Conservation (phyloP, 2,888 invertebrate species). For the Campaea margaritaria region DNA sequence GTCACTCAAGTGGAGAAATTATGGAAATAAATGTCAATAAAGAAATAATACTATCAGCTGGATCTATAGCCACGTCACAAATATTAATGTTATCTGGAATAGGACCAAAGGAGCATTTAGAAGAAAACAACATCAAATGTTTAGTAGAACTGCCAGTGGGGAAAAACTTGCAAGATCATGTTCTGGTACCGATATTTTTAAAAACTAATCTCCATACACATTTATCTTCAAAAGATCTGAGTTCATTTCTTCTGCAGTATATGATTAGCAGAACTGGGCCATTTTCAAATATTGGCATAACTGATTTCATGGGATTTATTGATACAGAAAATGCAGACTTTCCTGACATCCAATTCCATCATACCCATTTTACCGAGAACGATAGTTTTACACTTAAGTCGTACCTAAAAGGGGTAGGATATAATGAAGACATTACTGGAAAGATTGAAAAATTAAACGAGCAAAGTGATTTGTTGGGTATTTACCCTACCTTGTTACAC, state of each 20-base stretch:
- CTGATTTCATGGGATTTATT: slow-evolving; percentile 80
- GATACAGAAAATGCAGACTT: slow-evolving; percentile 70
- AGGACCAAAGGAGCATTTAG: slow-evolving; percentile 70
- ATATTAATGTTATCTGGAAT: slow-evolving; percentile 82
- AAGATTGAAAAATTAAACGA: slow-evolving; percentile 53
- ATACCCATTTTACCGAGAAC: slow-evolving; percentile 57
- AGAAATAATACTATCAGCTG: slow-evolving; percentile 80
- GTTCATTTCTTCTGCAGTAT: slow-evolving; percentile 68
- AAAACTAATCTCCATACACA: slow-evolving; percentile 60
- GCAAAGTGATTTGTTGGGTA: slow-evolving; percentile 57
- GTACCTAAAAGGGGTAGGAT: slow-evolving; percentile 38
- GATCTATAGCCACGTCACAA: slow-evolving; percentile 78
- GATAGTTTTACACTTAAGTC: slow-evolving; percentile 47
- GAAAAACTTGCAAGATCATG: slow-evolving; percentile 82
- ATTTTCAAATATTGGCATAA: slow-evolving; percentile 28
- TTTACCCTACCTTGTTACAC: slow-evolving; percentile 68
- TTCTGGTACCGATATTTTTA: slow-evolving; percentile 64
- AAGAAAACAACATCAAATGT: slow-evolving; percentile 61
- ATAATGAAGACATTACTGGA: slow-evolving; percentile 50
- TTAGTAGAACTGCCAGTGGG: slow-evolving; percentile 77
- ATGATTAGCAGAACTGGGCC: slow-evolving; percentile 59
- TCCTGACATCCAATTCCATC: slow-evolving; percentile 82
- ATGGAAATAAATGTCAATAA: slow-evolving; percentile 65
- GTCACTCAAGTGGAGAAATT: slow-evolving; percentile 55
- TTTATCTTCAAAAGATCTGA: slow-evolving; percentile 6